Base-by-base conservation (phyloP, 2,113 vertebrate species). In the Uria aalge region DNA sequence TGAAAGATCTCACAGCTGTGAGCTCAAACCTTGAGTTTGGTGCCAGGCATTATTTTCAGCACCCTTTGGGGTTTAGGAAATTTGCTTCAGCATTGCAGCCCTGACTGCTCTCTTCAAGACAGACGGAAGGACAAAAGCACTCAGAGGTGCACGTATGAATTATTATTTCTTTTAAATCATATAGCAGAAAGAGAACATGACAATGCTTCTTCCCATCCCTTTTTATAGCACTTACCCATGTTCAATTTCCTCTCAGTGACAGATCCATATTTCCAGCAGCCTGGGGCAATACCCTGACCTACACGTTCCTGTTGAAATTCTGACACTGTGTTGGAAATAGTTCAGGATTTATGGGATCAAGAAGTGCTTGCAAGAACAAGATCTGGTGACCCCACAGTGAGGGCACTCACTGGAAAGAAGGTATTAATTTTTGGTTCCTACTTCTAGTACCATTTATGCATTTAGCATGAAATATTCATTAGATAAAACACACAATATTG, bases 381-480 rank as follows among this genome's bases (percentile, higher is more conserved):
- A 48, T 60, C 29, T 75, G 24, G 18, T 87, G 34, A 91, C 15
- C 22, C 21, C 9, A 59, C 64, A n/a, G 8, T 41, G 24, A 69
- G 12, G 27, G 22, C 8, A 62, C 34, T 75, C 68, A 72, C 29
- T 84, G 56, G 29, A 91, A 89, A 67, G 17, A 55, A 75, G 16
- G 3, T 36, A 40, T 67, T 84, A 59, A 84, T 92, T 77, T 75
- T 43, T 72, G 5, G 8, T 85, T 7, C 27, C 19, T 82, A 4
- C 16, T 87, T 68, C 48, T 72, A 47, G 36, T 45, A 30, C 0
- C 3, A 9, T 63, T 78, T 72, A 64, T 79, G 15, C 13, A 64
- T 62, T 91, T 81, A 72, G 10, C 21, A 57, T 82, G 26, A 95
- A 94, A 85, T 82, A 87, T 63, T 87, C 47, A 75, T 85, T 78